Evolutionary conservation across 2,113 vertebrate genomes (phyloP).

Genomic region (Oreochromis aureus): DNA sequence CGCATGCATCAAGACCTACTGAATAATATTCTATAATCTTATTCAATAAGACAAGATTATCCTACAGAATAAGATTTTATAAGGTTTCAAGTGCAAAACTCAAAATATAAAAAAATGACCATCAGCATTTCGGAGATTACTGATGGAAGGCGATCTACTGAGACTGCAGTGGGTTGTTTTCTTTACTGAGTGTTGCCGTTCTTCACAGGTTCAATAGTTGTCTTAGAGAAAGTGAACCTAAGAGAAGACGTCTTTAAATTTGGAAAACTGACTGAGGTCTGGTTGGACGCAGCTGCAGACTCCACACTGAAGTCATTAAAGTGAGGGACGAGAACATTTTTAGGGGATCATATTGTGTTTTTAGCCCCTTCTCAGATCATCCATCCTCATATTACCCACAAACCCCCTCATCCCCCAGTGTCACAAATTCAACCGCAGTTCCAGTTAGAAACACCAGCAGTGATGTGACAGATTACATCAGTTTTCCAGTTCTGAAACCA

Average conservation of each 20-base stretch:
- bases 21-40: too few species aligned
- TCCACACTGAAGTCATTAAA: not conserved
- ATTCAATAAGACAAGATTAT: too few species aligned
- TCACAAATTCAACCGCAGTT: not conserved
- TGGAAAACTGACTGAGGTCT: not conserved
- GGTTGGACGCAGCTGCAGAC: not conserved
- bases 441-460: slow-evolving; percentile 26
- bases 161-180: not conserved
- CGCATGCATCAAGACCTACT: too few species aligned
- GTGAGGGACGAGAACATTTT: not conserved
- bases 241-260: not conserved
- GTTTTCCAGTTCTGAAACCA: slow-evolving; percentile 57
- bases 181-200: not conserved
- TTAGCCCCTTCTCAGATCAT: not conserved
- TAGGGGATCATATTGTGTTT: not conserved
- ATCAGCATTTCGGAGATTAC: not conserved
- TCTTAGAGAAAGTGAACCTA: not conserved
- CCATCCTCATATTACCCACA: not conserved
- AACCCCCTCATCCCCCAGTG: not conserved
- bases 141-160: not conserved
- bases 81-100: not conserved
- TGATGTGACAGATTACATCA: slow-evolving; percentile 57
- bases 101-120: too few species aligned
- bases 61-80: not conserved
- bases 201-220: not conserved